These are phyloP conservation scores for Drosophila hamatofila DNA, from an alignment of 2,888 invertebrate genomes.

Conservation along the genomic window DNA sequence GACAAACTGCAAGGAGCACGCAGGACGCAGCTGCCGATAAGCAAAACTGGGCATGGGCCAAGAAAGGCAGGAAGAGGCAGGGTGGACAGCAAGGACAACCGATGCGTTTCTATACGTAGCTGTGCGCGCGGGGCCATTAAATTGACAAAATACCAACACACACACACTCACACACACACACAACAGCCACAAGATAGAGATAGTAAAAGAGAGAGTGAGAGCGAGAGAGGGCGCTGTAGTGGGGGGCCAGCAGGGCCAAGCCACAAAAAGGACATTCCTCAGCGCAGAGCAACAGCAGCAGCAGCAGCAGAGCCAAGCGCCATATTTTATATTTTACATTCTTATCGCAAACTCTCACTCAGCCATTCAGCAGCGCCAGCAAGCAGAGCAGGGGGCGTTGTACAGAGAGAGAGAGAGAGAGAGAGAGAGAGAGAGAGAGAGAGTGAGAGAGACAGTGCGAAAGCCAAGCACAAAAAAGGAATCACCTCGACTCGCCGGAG, in stretches of 20 bases:
- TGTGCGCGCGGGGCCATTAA: constrained; percentile 74
- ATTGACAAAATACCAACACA: constrained; percentile 79
- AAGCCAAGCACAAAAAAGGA: constrained; percentile 61
- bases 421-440: constrained; percentile 6
- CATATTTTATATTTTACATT: constrained; percentile 85
- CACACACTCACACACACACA: constrained; percentile 58
- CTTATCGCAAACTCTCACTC: constrained; percentile 84
- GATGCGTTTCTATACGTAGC: constrained; percentile 48
- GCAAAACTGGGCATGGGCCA: constrained; percentile 50
- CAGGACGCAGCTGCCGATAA: constrained; percentile 73
- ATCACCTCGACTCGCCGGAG: constrained; percentile 66
- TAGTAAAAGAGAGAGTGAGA: constrained; percentile 36
- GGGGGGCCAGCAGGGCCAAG: constrained; percentile 33
- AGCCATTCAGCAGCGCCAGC: constrained; percentile 64
- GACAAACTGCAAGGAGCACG: constrained; percentile 82
- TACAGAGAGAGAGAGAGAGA: constrained; percentile 11
- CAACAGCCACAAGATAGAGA: constrained; percentile 51
- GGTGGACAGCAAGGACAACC: constrained; percentile 32
- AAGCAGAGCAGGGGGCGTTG: background rate
- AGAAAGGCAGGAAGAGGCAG: background rate
- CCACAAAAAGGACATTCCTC: constrained; percentile 85
- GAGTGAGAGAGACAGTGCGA: constrained; percentile 21
- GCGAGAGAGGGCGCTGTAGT: background rate
- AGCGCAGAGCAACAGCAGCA: constrained; percentile 53
- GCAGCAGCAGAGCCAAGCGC: constrained; percentile 64